These are phyloP conservation scores for Alloscopus bannaensis DNA, from an alignment of 2,888 invertebrate genomes.

Conservation along the genomic window DNA sequence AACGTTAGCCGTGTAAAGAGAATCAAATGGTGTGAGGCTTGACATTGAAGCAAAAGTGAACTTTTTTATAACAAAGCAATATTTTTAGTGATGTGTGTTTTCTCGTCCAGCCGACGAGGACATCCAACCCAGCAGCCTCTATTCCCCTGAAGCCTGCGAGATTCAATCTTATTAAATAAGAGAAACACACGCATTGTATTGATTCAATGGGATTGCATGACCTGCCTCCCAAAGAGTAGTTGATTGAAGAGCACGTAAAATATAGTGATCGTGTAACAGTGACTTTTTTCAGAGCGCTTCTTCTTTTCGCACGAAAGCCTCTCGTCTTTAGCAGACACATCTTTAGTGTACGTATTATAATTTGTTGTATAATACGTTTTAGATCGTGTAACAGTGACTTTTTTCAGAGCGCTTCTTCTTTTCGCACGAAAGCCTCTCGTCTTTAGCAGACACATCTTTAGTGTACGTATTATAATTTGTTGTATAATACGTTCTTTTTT, in stretches of 20 bases:
- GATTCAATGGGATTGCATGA: slow-evolving; percentile 52
- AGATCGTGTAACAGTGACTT: slow-evolving; percentile 42
- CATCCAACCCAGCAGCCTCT: background rate
- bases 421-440: slow-evolving; percentile 21
- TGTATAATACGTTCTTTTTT: no score
- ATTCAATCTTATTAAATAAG: slow-evolving; percentile 3
- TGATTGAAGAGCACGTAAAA: slow-evolving; percentile 46
- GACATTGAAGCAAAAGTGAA: no score
- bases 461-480: no score
- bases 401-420: slow-evolving; percentile 31
- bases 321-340: slow-evolving; percentile 6
- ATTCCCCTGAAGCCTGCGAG: background rate
- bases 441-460: slow-evolving; percentile 5
- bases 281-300: slow-evolving; percentile 34
- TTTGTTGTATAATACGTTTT: no score
- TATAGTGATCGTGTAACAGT: slow-evolving; percentile 38
- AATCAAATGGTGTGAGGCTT: no score
- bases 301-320: slow-evolving; percentile 23
- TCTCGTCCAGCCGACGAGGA: no score
- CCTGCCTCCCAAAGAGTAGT: slow-evolving; percentile 55
- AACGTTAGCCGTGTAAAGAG: no score
- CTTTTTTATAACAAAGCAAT: no score
- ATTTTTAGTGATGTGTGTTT: no score
- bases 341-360: slow-evolving; percentile 1
- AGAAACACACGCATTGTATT: slow-evolving; percentile 28